These are phyloP conservation scores for Neopelma chrysocephalum DNA, from an alignment of 2,797 vertebrate genomes.

Conservation along the genomic window DNA sequence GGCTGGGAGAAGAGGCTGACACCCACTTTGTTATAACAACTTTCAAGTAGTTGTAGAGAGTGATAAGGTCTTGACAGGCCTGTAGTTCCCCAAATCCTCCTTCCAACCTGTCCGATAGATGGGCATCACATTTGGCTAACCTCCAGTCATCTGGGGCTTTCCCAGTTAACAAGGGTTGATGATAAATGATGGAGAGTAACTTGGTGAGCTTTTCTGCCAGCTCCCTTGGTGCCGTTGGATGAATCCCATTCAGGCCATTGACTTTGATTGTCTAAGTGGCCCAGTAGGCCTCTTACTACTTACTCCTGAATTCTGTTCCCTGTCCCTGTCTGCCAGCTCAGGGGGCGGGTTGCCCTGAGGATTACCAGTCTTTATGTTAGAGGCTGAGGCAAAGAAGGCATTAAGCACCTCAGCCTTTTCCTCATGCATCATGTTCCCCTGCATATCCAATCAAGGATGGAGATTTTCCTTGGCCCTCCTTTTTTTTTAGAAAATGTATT, in stretches of 20 bases:
- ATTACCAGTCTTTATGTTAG: neutral
- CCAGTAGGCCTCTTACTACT: neutral
- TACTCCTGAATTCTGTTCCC: neutral
- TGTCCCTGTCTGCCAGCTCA: neutral
- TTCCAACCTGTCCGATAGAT: neutral
- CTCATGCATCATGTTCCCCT: neutral
- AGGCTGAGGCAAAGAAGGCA: neutral
- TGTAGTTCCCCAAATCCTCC: neutral
- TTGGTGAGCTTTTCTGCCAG: neutral
- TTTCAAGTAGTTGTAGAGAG: neutral
- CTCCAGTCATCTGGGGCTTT: neutral
- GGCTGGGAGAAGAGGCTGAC: neutral
- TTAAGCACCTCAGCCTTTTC: neutral
- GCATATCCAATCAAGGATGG: neutral
- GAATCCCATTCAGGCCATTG: neutral
- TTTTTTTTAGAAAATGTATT: neutral
- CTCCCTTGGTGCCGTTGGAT: neutral
- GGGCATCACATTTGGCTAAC: neutral
- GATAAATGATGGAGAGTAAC: neutral
- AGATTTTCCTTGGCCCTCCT: neutral
- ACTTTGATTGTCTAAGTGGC: neutral
- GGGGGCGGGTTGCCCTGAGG: neutral
- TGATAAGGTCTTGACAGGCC: too few species aligned
- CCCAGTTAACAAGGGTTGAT: neutral
- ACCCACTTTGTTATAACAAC: neutral